Evolutionary conservation across 2,113 vertebrate genomes (phyloP), one percentile per base, ranked within the genome.

Genomic region (Manacus vitellinus): DNA sequence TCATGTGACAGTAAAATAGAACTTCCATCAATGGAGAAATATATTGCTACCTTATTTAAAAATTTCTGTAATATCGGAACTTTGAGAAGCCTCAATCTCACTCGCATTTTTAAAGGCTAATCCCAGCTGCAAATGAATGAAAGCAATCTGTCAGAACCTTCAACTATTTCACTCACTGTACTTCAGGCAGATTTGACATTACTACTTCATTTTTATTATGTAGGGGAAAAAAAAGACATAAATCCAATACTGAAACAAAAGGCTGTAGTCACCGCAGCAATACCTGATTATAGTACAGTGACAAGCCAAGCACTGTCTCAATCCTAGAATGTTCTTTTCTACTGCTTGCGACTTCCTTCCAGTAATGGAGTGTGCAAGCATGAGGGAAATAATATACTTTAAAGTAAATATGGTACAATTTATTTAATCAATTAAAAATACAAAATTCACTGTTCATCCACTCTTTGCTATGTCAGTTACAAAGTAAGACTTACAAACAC

Each of bases 391-490:
- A 91, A 91, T 51, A 25, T 8, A 79, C 47, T 80, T 83, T 31
- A 31, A 80, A 62, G 7, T 61, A 88, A 76, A 25, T 51, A 73
- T 18, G 6, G 41, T 62, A 28, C 20, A 13, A 78, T 65, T 77
- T 35, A 65, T 68, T 89, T 70, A 46, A 83, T n/a, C 28, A 72
- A 22, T 31, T 90, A 56, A 67, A 82, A 92, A 89, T 28, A 65
- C 13, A 77, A 4, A 12, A 33, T n/a, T 61, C n/a, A 30, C 5
- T 66, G 49, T 23, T 74, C 59, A 74, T 84, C 41, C 10, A 85
- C n/a, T 76, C 28, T 67, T 55, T 72, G 51, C 15, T 62, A 33
- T 13, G 25, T 25, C 20, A 37, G 19, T 41, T 66, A 93, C 13
- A 46, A 83, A 92, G 33, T 22, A 58, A 41, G 43, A 59, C 20